Conservation (phyloP, 2,888 invertebrate genomes). For the Malthinus flaveolus region DNA sequence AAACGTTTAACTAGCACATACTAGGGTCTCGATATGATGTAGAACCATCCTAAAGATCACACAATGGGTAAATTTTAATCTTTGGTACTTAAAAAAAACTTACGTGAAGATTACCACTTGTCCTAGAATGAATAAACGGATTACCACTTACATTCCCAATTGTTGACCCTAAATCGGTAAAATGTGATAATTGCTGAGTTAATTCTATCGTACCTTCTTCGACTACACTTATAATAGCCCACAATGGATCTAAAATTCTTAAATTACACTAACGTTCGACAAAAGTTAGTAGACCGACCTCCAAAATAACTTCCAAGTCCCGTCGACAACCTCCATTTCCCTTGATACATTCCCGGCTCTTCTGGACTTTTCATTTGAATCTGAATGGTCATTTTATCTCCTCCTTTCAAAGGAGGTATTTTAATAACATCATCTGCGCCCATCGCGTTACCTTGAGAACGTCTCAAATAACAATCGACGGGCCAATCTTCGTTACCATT, state of each 20-base stretch:
- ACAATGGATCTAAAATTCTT: slow-evolving; percentile 70
- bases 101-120: slow-evolving; percentile 27
- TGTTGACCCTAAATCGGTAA: slow-evolving; percentile 57
- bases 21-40: slow-evolving; percentile 35
- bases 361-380: slow-evolving; percentile 81
- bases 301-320: slow-evolving; percentile 90
- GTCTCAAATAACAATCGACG: slow-evolving; percentile 75
- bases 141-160: slow-evolving; percentile 30
- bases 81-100: background rate
- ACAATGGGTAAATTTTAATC: background rate
- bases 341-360: slow-evolving; percentile 74
- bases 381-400: slow-evolving; percentile 74
- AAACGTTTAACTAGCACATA: slow-evolving; percentile 36
- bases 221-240: slow-evolving; percentile 80
- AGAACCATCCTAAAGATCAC: slow-evolving; percentile 27
- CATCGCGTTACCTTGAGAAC: slow-evolving; percentile 70
- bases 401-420: slow-evolving; percentile 74
- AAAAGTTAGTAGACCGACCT: slow-evolving; percentile 60
- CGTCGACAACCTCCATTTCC: slow-evolving; percentile 89
- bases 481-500: slow-evolving; percentile 89
- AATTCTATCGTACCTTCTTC: slow-evolving; percentile 79
- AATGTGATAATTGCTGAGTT: slow-evolving; percentile 74
- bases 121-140: slow-evolving; percentile 35
- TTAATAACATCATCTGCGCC: slow-evolving; percentile 60
- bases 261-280: slow-evolving; percentile 22